phyloP scores from a whole-genome alignment of 2,797 vertebrate genomes.

The Pelodytes ibericus region DNA sequence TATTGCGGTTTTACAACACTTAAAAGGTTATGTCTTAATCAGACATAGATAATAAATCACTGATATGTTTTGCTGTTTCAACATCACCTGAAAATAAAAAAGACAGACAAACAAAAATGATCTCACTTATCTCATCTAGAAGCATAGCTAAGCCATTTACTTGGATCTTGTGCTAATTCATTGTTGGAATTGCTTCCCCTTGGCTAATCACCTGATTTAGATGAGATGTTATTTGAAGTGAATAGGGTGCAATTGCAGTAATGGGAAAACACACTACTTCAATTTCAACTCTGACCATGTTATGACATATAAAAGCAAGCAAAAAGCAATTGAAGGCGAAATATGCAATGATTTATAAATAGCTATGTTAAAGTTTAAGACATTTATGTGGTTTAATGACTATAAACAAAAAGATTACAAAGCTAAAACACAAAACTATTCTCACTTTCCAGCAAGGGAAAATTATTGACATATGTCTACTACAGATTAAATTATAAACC shows the following conservation, averaged over 20 bases:
- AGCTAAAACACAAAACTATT: neutral
- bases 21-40: neutral
- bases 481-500: too few species aligned
- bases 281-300: conserved; percentile 52
- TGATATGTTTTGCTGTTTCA: conserved; percentile 34
- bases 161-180: conserved; percentile 35
- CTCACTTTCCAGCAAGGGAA: too few species aligned
- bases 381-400: conserved; percentile 1
- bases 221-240: conserved; percentile 47
- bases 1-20: conserved; percentile 31
- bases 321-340: neutral
- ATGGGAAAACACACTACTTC: conserved; percentile 43
- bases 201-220: conserved; percentile 52
- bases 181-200: conserved; percentile 49
- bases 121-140: conserved; percentile 33
- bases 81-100: conserved; percentile 40
- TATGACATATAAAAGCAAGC: conserved; percentile 23
- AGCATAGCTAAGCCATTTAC: conserved; percentile 33
- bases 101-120: conserved; percentile 18
- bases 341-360: conserved; percentile 24
- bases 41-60: conserved; percentile 32
- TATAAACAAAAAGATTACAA: neutral
- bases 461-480: too few species aligned
- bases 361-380: conserved; percentile 10
- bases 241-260: conserved; percentile 45